Base-by-base conservation (phyloP, 2,888 invertebrate genomes). In the Xylocampa areola region DNA sequence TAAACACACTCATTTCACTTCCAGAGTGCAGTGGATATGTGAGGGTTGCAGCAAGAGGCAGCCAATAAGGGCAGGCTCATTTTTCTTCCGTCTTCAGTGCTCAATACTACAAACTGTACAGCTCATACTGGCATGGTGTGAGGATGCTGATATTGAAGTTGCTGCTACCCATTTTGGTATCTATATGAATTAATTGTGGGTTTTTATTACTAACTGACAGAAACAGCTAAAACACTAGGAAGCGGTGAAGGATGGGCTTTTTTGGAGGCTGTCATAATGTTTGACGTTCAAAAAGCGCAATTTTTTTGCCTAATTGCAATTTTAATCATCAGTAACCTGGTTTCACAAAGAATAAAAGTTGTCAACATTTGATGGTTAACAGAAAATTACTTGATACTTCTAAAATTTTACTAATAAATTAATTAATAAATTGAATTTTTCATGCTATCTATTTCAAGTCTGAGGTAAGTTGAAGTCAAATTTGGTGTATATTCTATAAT, bases 111-210 rank as follows among this genome's bases (percentile, higher is more conserved):
- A 95, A 77, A 91, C 94, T 35, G 84, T 96, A 54, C 95, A 95
- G 80, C 86, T 95, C 8, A 94, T 96, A 50, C 82, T 96, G 32
- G 96, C 95, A 0, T 96, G 96, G 96, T 95, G 95, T 83, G 95
- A 96, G 73, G 94, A 95, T 80, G 94, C 94, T n/a, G 95, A 95
- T 29, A 79, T 88, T 5, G 90, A 91, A 45, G 74, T 87, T 19
- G 92, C 94, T 33, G 93, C 95, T 11, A 88, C 90, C 65, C 88
- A 94, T 74, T 94, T 96, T 85, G 94, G 96, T 96, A 86, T n/a
- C n/a, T n/a, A 32, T 14, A 13, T 29, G 0, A 10, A 1, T 17
- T 17, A 17, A n/a, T 5, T 2, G 11, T 41, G 10, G 13, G 13
- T 35, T n/a, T n/a, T n/a, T n/a, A n/a, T n/a, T n/a, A n/a, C n/a